A percentile compares a stretch with the other conserved stretches of the same genome.
These are phyloP conservation scores for Sorex fumeus DNA, from an alignment of 2,113 vertebrate genomes.

Conservation along the genomic window DNA sequence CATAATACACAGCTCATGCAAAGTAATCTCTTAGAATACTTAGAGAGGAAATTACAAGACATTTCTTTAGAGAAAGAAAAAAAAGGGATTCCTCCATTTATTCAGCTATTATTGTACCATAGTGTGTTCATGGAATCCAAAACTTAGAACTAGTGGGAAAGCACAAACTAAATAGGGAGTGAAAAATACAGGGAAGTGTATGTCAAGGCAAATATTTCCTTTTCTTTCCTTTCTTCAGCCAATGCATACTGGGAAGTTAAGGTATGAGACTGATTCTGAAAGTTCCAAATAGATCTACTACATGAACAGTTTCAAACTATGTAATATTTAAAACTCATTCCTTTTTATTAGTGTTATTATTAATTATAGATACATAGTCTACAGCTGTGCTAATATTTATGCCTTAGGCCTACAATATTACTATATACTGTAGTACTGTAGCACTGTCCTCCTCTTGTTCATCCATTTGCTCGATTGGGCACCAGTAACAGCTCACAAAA, in stretches of 20 bases:
- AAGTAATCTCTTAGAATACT: neutral
- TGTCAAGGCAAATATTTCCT: neutral
- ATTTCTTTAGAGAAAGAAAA: neutral
- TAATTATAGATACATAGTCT: too few relatives aligned
- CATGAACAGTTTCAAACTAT: too few relatives aligned
- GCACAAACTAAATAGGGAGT: neutral
- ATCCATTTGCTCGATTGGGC: too few relatives aligned
- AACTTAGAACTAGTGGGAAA: neutral
- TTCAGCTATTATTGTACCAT: neutral
- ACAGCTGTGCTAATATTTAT: too few relatives aligned
- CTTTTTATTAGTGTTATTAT: too few relatives aligned
- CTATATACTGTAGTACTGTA: too few relatives aligned
- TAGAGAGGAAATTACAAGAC: neutral
- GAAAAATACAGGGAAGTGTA: neutral
- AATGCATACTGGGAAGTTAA: neutral
- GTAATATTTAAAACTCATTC: too few relatives aligned
- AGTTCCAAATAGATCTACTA: neutral
- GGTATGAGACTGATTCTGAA: neutral
- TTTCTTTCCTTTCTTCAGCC: slow-evolving; percentile 31
- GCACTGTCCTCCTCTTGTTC: too few relatives aligned
- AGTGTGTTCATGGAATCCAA: neutral
- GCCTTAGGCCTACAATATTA: too few relatives aligned
- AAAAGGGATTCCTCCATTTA: neutral
- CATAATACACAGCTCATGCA: too few relatives aligned
- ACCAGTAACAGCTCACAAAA: too few relatives aligned